Evolutionary conservation across 2,113 vertebrate genomes (phyloP).

Genomic region (Antennarius striatus): DNA sequence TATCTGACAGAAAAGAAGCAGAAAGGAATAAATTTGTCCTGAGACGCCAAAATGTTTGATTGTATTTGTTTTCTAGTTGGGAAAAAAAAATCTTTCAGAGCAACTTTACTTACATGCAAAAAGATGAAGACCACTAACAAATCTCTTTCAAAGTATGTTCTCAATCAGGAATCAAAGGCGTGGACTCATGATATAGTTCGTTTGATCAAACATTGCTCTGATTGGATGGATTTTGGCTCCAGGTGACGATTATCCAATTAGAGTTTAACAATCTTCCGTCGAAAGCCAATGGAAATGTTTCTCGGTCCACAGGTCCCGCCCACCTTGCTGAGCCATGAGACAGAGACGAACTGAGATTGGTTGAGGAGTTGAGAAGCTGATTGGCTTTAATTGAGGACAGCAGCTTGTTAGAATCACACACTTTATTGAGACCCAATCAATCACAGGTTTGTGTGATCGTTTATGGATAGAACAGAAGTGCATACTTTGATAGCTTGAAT

Average conservation of each 20-base stretch:
- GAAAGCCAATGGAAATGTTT: slow-evolving; percentile 30
- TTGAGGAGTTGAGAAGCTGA: not conserved
- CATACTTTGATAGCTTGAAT: too few relatives aligned
- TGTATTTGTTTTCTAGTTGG: not conserved
- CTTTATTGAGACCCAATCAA: too few relatives aligned
- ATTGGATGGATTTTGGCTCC: slow-evolving; percentile 39
- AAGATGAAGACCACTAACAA: slow-evolving; percentile 16
- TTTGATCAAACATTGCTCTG: slow-evolving; percentile 16
- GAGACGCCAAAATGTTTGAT: not conserved
- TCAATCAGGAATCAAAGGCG: slow-evolving; percentile 38
- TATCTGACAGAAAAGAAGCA: slow-evolving; percentile 38
- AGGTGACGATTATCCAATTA: slow-evolving; percentile 53
- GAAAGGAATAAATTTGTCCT: not conserved
- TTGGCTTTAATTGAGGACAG: slow-evolving; percentile 13
- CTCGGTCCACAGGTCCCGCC: slow-evolving; percentile 1
- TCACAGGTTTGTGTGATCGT: not conserved
- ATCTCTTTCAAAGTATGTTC: not conserved
- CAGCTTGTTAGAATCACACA: not conserved
- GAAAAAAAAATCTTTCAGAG: not conserved
- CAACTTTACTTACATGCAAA: slow-evolving; percentile 22
- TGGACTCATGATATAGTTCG: not conserved
- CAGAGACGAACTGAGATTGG: too few relatives aligned
- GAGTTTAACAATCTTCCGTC: slow-evolving; percentile 8
- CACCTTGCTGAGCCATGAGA: not conserved
- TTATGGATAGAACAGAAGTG: too few relatives aligned